Evolutionary conservation across 2,888 invertebrate species (phyloP), one percentile per base, ranked within the genome.

Genomic region (Idaea straminata): DNA sequence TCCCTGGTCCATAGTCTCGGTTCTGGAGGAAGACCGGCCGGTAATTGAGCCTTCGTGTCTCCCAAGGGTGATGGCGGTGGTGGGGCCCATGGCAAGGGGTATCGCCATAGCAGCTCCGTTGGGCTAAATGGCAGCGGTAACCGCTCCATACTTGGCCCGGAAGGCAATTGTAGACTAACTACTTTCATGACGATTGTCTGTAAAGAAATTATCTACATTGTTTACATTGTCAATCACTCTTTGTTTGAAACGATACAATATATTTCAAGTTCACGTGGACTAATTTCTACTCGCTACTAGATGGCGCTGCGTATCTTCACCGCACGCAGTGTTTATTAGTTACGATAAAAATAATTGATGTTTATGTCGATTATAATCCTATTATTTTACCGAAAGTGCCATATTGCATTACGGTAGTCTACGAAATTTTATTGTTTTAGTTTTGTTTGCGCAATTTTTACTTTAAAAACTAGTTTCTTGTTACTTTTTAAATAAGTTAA

Each of bases 1-100:
- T 98, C 98, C 74, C 98, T 95, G 66, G 96, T 96, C 98, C 98
- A 98, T 62, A 97, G 90, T 78, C 98, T 94, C 7, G 98, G 98
- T 93, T 98, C 98, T 78, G 96, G 95, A 59, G 97, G 97, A 88
- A 98, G 93, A 75, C 95, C 95, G 59, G 95, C 94, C 36, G 98
- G 98, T 77, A 98, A 91, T 84, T 98, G 97, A 64, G 96, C 96
- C 89, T 97, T 98, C 80, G 97, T 95, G 82, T 98, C 98, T 68
- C 96, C 94, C 70, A 96, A 93, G 10, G 97, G 96, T 35, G 95
- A 95, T 35, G 94, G 94, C 25, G 93, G 94, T 68, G 94, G 95
- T 61, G 94, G 95, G 68, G 96, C 95, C 84, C 96, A 96, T 68
- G 96, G 95, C 69, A 96, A 93, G 62, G 97, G 97, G 86, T 98